Base-by-base conservation (phyloP, 2,888 invertebrate species). In the Melinaea marsaeus region DNA sequence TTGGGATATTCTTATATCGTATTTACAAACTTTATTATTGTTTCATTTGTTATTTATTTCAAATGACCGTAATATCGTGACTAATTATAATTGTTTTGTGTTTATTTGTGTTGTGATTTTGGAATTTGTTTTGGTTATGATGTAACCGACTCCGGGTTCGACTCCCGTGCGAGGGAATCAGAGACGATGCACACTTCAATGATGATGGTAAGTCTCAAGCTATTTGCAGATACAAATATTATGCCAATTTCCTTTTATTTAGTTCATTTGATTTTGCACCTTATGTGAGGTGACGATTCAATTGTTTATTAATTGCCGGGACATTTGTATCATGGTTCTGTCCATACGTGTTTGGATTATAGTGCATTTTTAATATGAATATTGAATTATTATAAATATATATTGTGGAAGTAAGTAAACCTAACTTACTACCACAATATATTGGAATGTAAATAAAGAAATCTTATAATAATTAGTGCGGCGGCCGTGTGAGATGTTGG, bases 1-100 rank as follows among this genome's bases (percentile, higher is more conserved):
- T 77, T 67, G 64, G 55, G 71, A 64, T 72, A 71, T 75, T 75
- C 68, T 56, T 66, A 78, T 77, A 81, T 80, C 86, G 88, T 88
- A 86, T 88, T 88, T 86, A 88, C 83, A 88, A 89, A 89, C 86
- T 90, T 88, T 81, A 76, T 73, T 75, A 80, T 80, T 81, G 82
- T 84, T 88, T 84, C 79, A 73, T 74, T 72, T 78, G 79, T 80
- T 79, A 69, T 76, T 77, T 76, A 74, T 69, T 61, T 67, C 64
- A 60, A 64, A 63, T 69, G 67, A 66, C 58, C 64, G 57, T 64
- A 66, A 64, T 67, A 68, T 65, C 61, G 67, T 67, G 69, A 67
- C 65, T 69, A 54, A 51, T 45, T 59, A 65, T 61, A 62, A 62
- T 60, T 57, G 60, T 64, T 67, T 68, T 70, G 69, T 70, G 64